phyloP scores from a whole-genome alignment of 1,140 invertebrate genomes.

The Caenorhabditis remanei region DNA sequence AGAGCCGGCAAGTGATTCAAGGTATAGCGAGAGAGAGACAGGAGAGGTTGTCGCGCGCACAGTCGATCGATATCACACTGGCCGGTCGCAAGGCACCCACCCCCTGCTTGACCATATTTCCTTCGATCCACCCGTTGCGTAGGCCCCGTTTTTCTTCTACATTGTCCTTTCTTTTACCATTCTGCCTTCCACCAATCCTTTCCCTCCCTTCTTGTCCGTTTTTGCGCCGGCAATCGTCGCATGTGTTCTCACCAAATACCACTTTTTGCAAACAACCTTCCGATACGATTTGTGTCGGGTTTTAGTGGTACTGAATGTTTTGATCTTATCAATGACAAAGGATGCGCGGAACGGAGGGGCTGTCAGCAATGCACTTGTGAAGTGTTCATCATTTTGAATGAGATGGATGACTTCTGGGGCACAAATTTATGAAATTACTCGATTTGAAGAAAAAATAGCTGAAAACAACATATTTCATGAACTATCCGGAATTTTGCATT shows the following conservation, averaged over 20 bases:
- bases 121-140: constrained; percentile 28
- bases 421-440: too few relatives aligned
- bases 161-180: constrained; percentile 35
- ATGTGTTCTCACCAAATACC: constrained; percentile 16
- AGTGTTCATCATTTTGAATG: too few relatives aligned
- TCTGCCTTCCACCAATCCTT: background rate
- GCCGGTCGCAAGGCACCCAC: constrained; percentile 37
- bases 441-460: too few relatives aligned
- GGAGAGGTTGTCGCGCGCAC: constrained; percentile 28
- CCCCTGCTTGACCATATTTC: constrained; percentile 36
- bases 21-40: background rate
- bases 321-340: background rate
- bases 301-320: background rate
- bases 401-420: too few relatives aligned
- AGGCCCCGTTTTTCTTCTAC: constrained; percentile 30
- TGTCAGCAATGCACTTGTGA: too few relatives aligned
- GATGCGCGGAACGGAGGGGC: background rate
- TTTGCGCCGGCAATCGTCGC: background rate
- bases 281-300: background rate
- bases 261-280: constrained; percentile 37
- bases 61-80: constrained; percentile 48
- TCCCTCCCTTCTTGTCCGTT: background rate
- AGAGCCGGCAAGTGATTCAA: constrained; percentile 53
- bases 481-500: too few relatives aligned
- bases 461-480: too few relatives aligned